phyloP scores from a whole-genome alignment of 2,888 invertebrate genomes.

The Apeira syringaria region DNA sequence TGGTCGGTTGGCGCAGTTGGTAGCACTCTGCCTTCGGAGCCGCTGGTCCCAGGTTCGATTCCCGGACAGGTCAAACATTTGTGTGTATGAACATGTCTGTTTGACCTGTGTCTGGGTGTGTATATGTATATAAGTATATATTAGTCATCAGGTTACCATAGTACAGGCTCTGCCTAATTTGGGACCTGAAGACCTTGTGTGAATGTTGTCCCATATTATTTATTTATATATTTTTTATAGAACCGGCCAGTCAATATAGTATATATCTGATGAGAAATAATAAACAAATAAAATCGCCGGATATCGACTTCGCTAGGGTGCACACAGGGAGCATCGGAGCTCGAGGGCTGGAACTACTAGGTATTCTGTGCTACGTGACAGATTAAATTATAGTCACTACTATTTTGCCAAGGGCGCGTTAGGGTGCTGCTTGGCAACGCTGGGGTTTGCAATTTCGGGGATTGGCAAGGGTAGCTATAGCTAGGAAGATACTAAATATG shows the following conservation, averaged over 20 bases:
- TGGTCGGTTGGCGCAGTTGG: too few relatives aligned
- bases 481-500: constrained; percentile 9
- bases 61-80: too few relatives aligned
- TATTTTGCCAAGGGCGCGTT: constrained; percentile 1
- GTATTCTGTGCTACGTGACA: background rate
- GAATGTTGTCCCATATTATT: too few relatives aligned
- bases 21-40: too few relatives aligned
- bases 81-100: too few relatives aligned
- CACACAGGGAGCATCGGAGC: background rate
- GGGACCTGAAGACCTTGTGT: too few relatives aligned
- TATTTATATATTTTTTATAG: too few relatives aligned
- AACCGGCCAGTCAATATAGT: background rate
- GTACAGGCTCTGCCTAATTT: too few relatives aligned
- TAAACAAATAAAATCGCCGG: constrained; percentile 11
- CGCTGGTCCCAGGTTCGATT: too few relatives aligned
- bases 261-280: constrained; percentile 9
- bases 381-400: background rate
- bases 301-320: constrained; percentile 9
- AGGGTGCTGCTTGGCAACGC: constrained; percentile 29
- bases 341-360: background rate
- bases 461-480: constrained; percentile 15
- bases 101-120: too few relatives aligned
- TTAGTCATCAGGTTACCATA: too few relatives aligned
- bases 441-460: constrained; percentile 13
- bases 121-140: too few relatives aligned